Evolutionary conservation across 2,113 vertebrate species (phyloP), one percentile per base, ranked within the genome.

Genomic region (Pomatostomus ruficeps): DNA sequence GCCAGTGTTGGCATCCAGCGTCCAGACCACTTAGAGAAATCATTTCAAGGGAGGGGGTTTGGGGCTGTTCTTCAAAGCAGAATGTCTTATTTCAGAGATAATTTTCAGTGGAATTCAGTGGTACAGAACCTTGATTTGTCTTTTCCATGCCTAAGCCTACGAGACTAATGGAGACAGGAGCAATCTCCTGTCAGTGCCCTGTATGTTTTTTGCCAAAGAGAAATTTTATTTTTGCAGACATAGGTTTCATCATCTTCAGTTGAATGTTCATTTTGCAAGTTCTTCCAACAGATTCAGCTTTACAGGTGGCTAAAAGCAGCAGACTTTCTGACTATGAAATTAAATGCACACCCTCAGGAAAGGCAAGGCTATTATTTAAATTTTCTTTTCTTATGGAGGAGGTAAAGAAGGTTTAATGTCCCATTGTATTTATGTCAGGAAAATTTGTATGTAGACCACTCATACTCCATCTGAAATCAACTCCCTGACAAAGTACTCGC

Each of bases 271-370:
- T 95, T 95, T 93, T 88, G 7, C 46, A 82, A 77, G 51, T 89
- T 89, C 67, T 93, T 65, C 59, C 48, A 70, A 84, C n/a, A 87
- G 45, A 73, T 66, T 94, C 84, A 82, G 51, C 70, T 40, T 85
- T 92, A 46, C 59, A 80, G 71, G 33, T 84, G 80, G 42, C 63
- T 89, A 48, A 79, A 88, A 88, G 75, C 90, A 95, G 71, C 51
- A 78, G 91, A 57, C 35, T 76, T 93, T 55, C 77, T 89, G 84
- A 63, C 55, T 66, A 13, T 24, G 67, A 85, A 90, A 74, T 46
- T 43, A 83, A 89, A 74, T 8, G 6, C 58, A 25, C 75, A 67
- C 81, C 36, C 76, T 98, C 81, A 94, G 96, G 95, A 96, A 91
- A 77, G 65, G 46, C 78, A 96, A 89, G 85, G 57, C 33, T 93